Conservation (phyloP, 2,888 invertebrate genomes). For the Brachypalpus laphriformis region DNA sequence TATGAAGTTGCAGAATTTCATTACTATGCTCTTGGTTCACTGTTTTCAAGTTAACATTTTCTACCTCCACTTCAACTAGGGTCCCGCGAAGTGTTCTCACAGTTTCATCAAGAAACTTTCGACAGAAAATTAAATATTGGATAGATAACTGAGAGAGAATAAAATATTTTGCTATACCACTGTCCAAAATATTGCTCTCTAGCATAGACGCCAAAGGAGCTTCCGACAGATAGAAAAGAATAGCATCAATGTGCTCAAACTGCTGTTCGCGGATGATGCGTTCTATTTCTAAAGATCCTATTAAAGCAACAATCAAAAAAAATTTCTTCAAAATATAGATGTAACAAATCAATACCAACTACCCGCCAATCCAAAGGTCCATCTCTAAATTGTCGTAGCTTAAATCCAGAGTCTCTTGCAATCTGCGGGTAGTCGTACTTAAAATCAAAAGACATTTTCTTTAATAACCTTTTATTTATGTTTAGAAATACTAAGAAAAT, state of each 20-base stretch:
- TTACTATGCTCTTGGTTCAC: slow-evolving; percentile 78
- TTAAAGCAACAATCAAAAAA: background rate
- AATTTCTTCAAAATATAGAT: background rate
- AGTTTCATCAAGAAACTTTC: slow-evolving; percentile 81
- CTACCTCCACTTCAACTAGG: slow-evolving; percentile 77
- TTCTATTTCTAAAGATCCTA: slow-evolving; percentile 81
- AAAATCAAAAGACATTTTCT: slow-evolving; percentile 62
- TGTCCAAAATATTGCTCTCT: slow-evolving; percentile 80
- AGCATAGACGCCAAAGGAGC: slow-evolving; percentile 80
- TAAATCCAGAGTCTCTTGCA: slow-evolving; percentile 81
- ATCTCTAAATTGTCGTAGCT: slow-evolving; percentile 79
- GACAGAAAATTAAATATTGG: slow-evolving; percentile 81
- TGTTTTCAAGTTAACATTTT: slow-evolving; percentile 78
- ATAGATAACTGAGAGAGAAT: slow-evolving; percentile 80
- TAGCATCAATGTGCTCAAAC: slow-evolving; percentile 80
- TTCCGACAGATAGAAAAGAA: slow-evolving; percentile 80
- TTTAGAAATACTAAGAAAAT: background rate
- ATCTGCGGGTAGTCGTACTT: slow-evolving; percentile 80
- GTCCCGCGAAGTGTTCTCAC: slow-evolving; percentile 78
- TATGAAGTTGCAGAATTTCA: slow-evolving; percentile 80
- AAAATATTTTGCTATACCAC: slow-evolving; percentile 82
- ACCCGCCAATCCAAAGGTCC: slow-evolving; percentile 81
- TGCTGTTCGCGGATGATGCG: slow-evolving; percentile 80
- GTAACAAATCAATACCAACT: slow-evolving; percentile 77
- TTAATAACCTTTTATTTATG: no score